Evolutionary conservation across 2,888 invertebrate genomes (phyloP), one percentile per base, ranked within the genome.

Genomic region (Alcis repandata): DNA sequence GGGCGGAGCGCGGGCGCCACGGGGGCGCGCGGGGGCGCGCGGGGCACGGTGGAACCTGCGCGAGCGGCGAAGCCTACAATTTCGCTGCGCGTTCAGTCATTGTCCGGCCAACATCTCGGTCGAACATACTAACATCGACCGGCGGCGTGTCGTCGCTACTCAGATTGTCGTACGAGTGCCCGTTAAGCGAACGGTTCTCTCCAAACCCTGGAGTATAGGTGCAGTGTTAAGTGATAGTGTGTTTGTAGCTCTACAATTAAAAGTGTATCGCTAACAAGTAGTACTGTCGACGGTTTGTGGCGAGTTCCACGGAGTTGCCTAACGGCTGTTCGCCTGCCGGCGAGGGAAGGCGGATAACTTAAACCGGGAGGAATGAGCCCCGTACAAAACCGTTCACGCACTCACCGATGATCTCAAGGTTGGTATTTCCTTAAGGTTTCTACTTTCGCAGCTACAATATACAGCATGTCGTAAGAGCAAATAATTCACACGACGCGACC

Each of bases 371-470:
- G 92, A 92, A 93, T 93, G 93, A 92, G 92, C 92, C 92, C 92
- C 89, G 91, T 84, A 86, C 85, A 91, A 84, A 86, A 91, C 86
- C 85, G 85, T 77, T 89, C 86, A 85, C 83, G 86, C 87, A 91
- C 90, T 90, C 89, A 92, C 91, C 93, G 92, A 93, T 93, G 93
- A 93, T 92, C 92, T 92, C 92, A 91, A 92, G 93, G 93, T 93
- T 66, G 57, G 65, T 66, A 38, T 66, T 52, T 58, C 52, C 57
- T 57, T 56, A 40, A 63, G 27, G 48, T 62, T 46, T 46, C 41
- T 57, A 53, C 51, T 63, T 61, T 60, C 58, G 15, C 48, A 19
- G 54, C 38, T 20, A 40, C 20, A 52, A 62, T 59, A 36, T 45
- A 41, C 46, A 64, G 77, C 73, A 80, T 88, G 87, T 87, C 86